phyloP scores from a whole-genome alignment of 2,888 invertebrate genomes.

The Pseudoips prasinana region DNA sequence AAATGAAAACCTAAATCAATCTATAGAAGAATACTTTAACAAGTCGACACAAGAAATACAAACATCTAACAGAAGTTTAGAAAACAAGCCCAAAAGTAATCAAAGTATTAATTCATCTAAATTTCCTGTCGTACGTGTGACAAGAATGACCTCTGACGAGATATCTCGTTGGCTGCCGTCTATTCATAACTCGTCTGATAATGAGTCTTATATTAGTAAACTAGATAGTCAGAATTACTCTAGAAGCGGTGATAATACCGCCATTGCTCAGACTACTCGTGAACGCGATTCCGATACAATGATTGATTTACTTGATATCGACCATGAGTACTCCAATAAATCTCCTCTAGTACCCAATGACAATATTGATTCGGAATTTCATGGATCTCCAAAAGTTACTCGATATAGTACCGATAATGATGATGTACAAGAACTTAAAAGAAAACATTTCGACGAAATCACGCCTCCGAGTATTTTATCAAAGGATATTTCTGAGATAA shows the following conservation, averaged over 20 bases:
- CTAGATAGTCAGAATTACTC: neutral
- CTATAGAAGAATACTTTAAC: slow-evolving; percentile 45
- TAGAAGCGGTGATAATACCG: slow-evolving; percentile 1
- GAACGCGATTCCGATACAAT: no score
- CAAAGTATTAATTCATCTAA: slow-evolving; percentile 10
- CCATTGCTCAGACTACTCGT: no score
- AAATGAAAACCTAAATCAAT: slow-evolving; percentile 40
- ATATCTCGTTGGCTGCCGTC: slow-evolving; percentile 42
- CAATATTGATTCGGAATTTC: no score
- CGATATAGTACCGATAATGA: slow-evolving; percentile 5
- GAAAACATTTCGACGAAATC: no score
- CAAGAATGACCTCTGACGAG: slow-evolving; percentile 38
- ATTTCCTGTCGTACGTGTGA: slow-evolving; percentile 36
- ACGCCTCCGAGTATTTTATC: no score
- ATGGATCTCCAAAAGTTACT: neutral
- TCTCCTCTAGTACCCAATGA: no score
- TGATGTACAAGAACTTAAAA: slow-evolving; percentile 6
- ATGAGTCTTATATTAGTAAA: slow-evolving; percentile 5
- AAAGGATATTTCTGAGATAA: no score
- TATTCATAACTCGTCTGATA: slow-evolving; percentile 26
- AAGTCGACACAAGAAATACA: slow-evolving; percentile 23
- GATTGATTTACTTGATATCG: no score
- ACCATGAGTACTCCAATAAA: no score
- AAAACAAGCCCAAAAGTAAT: slow-evolving; percentile 6
- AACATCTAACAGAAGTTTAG: neutral